These are phyloP conservation scores for Oscheius sp. DNA, from an alignment of 2,888 invertebrate species.

Conservation along the genomic window DNA sequence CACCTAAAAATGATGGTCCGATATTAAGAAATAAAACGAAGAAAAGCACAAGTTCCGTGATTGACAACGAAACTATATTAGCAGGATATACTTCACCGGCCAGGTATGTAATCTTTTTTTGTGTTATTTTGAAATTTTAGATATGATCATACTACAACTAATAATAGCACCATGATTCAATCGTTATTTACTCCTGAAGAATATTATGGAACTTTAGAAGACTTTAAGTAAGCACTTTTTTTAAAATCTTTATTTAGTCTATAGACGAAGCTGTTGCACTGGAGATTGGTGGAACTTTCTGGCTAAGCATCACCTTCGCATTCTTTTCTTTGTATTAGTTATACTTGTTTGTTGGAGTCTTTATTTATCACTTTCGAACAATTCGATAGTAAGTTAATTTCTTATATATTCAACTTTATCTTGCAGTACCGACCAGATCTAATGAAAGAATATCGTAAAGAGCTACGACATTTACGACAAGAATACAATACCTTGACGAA, in stretches of 20 bases:
- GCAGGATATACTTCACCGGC: not conserved
- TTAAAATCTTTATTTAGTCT: not conserved
- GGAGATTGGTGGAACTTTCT: slow-evolving; percentile 12
- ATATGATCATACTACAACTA: not conserved
- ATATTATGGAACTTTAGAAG: not conserved
- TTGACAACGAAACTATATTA: slow-evolving; percentile 1
- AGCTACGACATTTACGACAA: not conserved
- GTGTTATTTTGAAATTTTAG: not conserved
- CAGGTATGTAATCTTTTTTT: not conserved
- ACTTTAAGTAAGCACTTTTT: not conserved
- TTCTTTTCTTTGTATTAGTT: not conserved
- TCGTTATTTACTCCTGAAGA: slow-evolving; percentile 1
- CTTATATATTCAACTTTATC: not conserved
- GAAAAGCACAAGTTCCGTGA: not conserved
- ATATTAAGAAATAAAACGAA: not conserved
- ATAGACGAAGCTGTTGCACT: not conserved
- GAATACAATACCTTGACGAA: not conserved
- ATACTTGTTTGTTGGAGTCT: not conserved
- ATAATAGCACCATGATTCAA: slow-evolving; percentile 1
- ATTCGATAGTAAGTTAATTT: not conserved
- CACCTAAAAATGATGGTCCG: not conserved
- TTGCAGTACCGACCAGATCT: not conserved
- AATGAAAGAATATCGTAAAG: slow-evolving; percentile 11
- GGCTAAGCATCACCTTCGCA: slow-evolving; percentile 1
- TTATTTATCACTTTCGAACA: not conserved